phyloP scores from a whole-genome alignment of 2,888 invertebrate genomes.

The Caenorhabditis sp. region DNA sequence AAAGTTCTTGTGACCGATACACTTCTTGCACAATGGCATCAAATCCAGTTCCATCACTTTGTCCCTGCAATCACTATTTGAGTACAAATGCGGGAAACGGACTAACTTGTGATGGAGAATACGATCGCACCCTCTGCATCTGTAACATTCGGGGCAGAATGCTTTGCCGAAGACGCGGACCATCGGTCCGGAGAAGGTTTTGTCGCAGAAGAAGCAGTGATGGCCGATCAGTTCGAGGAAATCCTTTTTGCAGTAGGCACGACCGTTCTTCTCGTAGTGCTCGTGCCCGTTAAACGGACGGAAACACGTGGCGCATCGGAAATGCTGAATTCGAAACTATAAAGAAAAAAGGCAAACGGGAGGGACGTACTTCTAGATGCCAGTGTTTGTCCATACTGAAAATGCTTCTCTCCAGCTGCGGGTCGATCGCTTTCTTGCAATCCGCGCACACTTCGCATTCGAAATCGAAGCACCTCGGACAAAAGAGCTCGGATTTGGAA shows the following conservation, averaged over 20 bases:
- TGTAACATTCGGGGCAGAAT: constrained; percentile 61
- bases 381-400: constrained; percentile 59
- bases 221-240: constrained; percentile 83
- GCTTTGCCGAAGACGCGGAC: constrained; percentile 63
- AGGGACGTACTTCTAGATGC: constrained; percentile 55
- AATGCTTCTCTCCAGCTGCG: constrained; percentile 56
- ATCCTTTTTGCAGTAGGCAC: constrained; percentile 86
- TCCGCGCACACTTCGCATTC: constrained; percentile 60
- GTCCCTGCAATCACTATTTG: constrained; percentile 53
- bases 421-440: constrained; percentile 62
- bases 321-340: constrained; percentile 84
- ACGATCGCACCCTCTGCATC: constrained; percentile 57
- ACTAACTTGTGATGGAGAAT: constrained; percentile 55
- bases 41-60: constrained; percentile 63
- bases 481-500: constrained; percentile 46
- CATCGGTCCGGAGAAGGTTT: constrained; percentile 45
- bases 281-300: constrained; percentile 93
- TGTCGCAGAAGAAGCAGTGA: constrained; percentile 60
- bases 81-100: background rate
- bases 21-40: constrained; percentile 64
- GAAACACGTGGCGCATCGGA: constrained; percentile 96
- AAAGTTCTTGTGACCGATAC: constrained; percentile 58
- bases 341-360: background rate
- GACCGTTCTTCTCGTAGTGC: constrained; percentile 86
- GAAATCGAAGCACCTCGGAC: constrained; percentile 61